Percentiles rank a stretch among this genome's conserved stretches.
Conservation (phyloP, 2,113 vertebrate species). For the Sphaerodactylus townsendi region DNA sequence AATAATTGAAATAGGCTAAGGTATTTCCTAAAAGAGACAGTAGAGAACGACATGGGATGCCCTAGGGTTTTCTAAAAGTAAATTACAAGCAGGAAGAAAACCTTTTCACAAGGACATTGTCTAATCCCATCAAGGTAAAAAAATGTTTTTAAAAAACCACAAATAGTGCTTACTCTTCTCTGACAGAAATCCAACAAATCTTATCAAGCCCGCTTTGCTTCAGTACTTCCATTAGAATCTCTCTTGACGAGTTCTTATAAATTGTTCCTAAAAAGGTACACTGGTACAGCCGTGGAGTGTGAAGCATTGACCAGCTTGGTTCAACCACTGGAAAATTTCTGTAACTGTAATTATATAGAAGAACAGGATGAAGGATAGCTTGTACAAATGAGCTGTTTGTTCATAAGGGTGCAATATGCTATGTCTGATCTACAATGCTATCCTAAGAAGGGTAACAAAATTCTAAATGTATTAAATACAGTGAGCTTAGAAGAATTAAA, state of each 20-base stretch:
- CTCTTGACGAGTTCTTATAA: constrained; percentile 95
- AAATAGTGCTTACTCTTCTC: constrained; percentile 87
- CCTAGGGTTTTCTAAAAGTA: neutral
- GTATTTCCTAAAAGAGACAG: neutral
- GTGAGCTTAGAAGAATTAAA: neutral
- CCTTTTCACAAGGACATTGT: neutral
- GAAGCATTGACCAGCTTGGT: constrained; percentile 85
- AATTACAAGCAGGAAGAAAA: neutral
- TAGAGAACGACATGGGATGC: neutral
- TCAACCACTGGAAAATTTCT: constrained; percentile 90
- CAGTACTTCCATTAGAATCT: constrained; percentile 84
- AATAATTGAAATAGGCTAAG: neutral
- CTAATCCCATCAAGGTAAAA: neutral
- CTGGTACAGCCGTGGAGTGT: constrained; percentile 82
- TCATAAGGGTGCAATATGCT: neutral
- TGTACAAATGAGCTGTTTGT: neutral
- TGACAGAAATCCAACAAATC: constrained; percentile 85
- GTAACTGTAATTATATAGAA: constrained; percentile 80
- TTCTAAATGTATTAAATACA: neutral
- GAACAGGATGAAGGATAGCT: neutral
- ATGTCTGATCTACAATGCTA: neutral
- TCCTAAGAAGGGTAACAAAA: neutral
- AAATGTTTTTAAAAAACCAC: neutral
- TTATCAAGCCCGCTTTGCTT: constrained; percentile 82
- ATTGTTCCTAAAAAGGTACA: constrained; percentile 95